A percentile compares a stretch with the other conserved stretches of the same genome.
Evolutionary conservation across 2,797 vertebrate genomes (phyloP).

Genomic region (Mus spretus): DNA sequence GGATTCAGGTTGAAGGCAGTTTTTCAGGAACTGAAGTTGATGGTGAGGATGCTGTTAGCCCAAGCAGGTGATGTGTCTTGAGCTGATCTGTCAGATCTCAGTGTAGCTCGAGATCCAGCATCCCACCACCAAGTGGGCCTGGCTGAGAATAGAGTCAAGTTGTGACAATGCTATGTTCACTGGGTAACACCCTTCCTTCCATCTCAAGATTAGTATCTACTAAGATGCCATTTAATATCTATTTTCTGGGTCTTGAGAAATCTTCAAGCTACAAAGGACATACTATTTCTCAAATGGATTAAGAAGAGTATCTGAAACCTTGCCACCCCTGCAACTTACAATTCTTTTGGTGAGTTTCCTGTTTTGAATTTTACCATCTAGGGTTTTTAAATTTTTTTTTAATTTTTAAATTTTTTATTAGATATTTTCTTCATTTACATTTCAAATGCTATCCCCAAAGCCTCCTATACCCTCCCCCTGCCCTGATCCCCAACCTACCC

Average conservation of each 20-base stretch:
- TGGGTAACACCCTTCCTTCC: neutral
- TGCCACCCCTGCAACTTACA: neutral
- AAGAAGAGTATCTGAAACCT: neutral
- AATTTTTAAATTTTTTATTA: too few species aligned
- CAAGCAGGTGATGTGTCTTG: neutral
- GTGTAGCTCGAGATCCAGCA: neutral
- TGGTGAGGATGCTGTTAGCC: slow-evolving; percentile 43
- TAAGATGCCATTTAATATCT: neutral
- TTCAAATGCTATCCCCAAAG: too few species aligned
- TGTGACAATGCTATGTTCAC: neutral
- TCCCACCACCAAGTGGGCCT: neutral
- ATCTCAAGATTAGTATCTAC: neutral
- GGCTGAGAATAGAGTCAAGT: neutral
- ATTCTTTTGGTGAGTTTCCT: neutral
- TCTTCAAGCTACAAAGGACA: neutral
- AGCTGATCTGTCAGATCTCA: neutral
- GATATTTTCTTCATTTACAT: too few species aligned
- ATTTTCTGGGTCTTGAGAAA: neutral
- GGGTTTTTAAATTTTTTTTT: neutral
- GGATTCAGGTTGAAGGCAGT: slow-evolving; percentile 15
- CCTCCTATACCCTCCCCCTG: too few species aligned
- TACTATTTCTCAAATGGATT: neutral
- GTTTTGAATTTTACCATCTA: neutral
- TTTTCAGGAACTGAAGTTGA: neutral
- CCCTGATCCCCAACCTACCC: too few species aligned